Conservation (phyloP, 1,140 invertebrate species). For the Pararge aegeria region DNA sequence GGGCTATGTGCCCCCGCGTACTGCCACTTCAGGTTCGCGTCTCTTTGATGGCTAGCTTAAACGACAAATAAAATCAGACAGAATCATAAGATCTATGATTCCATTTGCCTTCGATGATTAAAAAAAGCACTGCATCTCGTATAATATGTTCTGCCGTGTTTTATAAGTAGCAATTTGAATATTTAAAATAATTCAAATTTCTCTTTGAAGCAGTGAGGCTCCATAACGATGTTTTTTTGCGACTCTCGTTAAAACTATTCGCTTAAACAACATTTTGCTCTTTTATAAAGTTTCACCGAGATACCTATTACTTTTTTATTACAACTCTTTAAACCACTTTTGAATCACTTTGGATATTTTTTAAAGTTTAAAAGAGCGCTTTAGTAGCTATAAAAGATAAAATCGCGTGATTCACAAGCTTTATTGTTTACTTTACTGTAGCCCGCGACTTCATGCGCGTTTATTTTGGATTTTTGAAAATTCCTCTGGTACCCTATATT, state of each 20-base stretch:
- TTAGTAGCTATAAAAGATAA: neutral
- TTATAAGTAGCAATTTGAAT: constrained; percentile 2
- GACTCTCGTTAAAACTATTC: constrained; percentile 7
- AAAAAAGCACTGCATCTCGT: neutral
- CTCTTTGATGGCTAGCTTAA: too few relatives aligned
- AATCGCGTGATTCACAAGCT: too few relatives aligned
- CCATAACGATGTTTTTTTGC: neutral
- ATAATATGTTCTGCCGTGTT: neutral
- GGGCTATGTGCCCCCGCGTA: too few relatives aligned
- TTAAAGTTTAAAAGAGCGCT: neutral
- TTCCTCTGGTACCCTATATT: too few relatives aligned
- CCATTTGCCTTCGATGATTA: too few relatives aligned
- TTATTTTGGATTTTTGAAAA: too few relatives aligned
- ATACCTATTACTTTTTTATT: constrained; percentile 11
- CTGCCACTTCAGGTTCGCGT: too few relatives aligned
- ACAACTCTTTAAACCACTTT: constrained; percentile 5
- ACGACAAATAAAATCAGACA: too few relatives aligned
- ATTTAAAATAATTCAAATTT: constrained; percentile 5
- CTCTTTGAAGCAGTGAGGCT: constrained; percentile 3
- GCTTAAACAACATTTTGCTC: constrained; percentile 7
- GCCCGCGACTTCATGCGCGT: too few relatives aligned
- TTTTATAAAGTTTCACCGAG: constrained; percentile 13
- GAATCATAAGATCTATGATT: too few relatives aligned
- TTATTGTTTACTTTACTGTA: too few relatives aligned
- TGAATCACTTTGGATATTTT: constrained; percentile 17